Percentiles rank a stretch among this genome's conserved stretches.
phyloP scores from a whole-genome alignment of 2,888 invertebrate species.

The Cataglyphis rosenhaueri region DNA sequence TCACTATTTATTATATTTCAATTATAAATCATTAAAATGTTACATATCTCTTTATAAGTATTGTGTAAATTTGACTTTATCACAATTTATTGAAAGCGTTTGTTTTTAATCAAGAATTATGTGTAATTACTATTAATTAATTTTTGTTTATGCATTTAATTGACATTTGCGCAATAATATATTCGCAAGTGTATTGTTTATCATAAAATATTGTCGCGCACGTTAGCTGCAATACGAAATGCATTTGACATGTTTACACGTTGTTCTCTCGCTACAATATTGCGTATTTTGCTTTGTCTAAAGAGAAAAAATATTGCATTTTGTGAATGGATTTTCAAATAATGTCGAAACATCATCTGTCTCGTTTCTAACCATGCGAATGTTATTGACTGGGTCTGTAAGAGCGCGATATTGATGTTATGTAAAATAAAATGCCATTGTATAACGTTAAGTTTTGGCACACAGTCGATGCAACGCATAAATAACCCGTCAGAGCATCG shows the following conservation, averaged over 20 bases:
- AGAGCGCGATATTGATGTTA: conserved; percentile 43
- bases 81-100: background rate
- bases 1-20: background rate
- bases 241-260: conserved; percentile 25
- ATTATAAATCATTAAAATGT: background rate
- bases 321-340: conserved; percentile 49
- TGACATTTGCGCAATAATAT: conserved; percentile 10
- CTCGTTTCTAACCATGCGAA: conserved; percentile 34
- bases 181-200: conserved; percentile 30
- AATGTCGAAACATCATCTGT: conserved; percentile 45
- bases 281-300: conserved; percentile 23
- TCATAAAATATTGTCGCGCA: conserved; percentile 39
- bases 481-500: conserved; percentile 33
- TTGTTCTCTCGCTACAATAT: conserved; percentile 18
- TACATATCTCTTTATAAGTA: background rate
- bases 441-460: conserved; percentile 25
- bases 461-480: conserved; percentile 26
- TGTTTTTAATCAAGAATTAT: background rate
- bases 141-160: conserved; percentile 7
- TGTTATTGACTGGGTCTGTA: conserved; percentile 48
- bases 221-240: conserved; percentile 1
- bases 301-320: conserved; percentile 23
- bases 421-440: conserved; percentile 47
- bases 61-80: background rate
- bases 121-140: conserved; percentile 17